Evolutionary conservation across 2,888 invertebrate genomes (phyloP), one percentile per base, ranked within the genome.

Genomic region (Eulithis testata): DNA sequence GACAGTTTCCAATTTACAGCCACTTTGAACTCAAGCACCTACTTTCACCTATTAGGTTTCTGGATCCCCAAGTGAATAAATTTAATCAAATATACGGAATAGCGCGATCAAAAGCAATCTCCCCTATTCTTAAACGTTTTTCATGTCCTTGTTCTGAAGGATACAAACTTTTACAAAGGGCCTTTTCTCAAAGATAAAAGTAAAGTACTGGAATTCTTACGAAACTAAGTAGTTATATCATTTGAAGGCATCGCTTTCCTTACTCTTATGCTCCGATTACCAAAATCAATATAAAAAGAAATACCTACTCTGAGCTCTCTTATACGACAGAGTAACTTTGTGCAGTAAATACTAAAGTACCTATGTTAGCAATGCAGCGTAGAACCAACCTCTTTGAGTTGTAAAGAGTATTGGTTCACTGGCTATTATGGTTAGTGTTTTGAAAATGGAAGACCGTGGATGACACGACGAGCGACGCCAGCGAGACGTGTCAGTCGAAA

Each of bases 81-180:
- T 60, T 12, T 40, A 47, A 53, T 50, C 55, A 64, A 58, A 64
- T 55, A 65, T 44, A 53, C 44, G 43, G 9, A 40, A 60, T 53
- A 37, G 8, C 43, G 40, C 51, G 44, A 55, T 58, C 45, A 63
- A 43, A 54, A 11, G 53, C 31, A 14, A 45, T 40, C n/a, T 14
- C 31, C 11, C 27, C 43, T 55, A 21, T 45, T 60, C 11, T 51
- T 52, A 50, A 50, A 62, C 50, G 55, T 37, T 51, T 43, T 52
- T 53, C 36, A 37, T 44, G 49, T 44, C 65, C 27, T 65, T 56
- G 37, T 11, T 61, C 12, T 51, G 31, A 52, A 61, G 31, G 59
- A 54, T 49, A 50, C 65, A 45, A 60, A 59, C 59, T 55, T 55
- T 37, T 49, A 51, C 59, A 63, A 60, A 60, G 52, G 51, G 9